Percentiles rank a stretch among this genome's conserved stretches.
phyloP scores from a whole-genome alignment of 1,140 invertebrate species.

The Drosophila leontia region DNA sequence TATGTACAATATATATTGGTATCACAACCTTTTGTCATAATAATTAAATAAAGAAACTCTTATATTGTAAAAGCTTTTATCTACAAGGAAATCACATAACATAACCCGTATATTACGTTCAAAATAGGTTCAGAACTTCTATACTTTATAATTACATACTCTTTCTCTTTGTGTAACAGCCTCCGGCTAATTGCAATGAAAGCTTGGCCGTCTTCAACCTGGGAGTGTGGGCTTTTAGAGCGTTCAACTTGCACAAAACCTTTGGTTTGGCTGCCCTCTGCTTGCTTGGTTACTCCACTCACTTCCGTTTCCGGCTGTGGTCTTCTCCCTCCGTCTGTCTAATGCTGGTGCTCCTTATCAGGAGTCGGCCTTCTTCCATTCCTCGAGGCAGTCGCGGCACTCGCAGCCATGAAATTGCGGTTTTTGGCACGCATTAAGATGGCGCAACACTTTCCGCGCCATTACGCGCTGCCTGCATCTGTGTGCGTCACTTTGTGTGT shows the following conservation, averaged over 20 bases:
- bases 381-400: slow-evolving; percentile 13
- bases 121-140: no score
- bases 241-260: slow-evolving; percentile 53
- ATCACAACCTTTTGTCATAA: background rate
- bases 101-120: no score
- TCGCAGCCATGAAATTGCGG: slow-evolving; percentile 61
- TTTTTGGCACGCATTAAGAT: slow-evolving; percentile 76
- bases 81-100: no score
- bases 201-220: slow-evolving; percentile 27
- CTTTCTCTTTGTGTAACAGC: background rate
- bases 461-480: slow-evolving; percentile 61
- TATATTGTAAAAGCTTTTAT: no score
- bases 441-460: slow-evolving; percentile 77
- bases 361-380: slow-evolving; percentile 3
- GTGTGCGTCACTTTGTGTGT: slow-evolving; percentile 15
- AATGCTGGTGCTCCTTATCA: slow-evolving; percentile 48
- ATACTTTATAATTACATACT: background rate
- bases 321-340: background rate
- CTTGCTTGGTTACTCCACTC: slow-evolving; percentile 44
- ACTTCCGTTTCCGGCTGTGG: slow-evolving; percentile 69
- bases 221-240: slow-evolving; percentile 12
- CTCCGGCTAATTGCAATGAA: slow-evolving; percentile 65
- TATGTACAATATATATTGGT: no score
- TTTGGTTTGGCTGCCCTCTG: slow-evolving; percentile 23
- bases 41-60: background rate